Evolutionary conservation across 1,140 invertebrate species (phyloP).

Genomic region (Diachasma alloeum): DNA sequence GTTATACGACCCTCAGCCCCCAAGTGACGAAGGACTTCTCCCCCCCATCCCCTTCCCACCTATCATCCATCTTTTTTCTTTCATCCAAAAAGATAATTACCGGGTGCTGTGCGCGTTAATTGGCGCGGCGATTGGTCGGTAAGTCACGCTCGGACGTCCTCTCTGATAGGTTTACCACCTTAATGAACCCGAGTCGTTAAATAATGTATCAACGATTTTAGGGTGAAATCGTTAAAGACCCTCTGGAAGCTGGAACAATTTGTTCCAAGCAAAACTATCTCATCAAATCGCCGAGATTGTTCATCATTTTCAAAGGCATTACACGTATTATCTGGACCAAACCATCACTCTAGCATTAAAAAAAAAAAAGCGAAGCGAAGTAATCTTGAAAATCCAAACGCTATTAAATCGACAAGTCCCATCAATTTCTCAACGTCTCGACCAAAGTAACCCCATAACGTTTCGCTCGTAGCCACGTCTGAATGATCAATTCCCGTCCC

Average conservation of each 20-base stretch:
- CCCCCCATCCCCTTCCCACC: neutral
- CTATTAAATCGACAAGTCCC: too few relatives aligned
- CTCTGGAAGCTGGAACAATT: too few relatives aligned
- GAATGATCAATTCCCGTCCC: neutral
- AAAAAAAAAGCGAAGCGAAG: too few relatives aligned
- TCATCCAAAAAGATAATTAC: constrained; percentile 20
- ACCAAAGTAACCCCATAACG: neutral
- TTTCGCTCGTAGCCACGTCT: neutral
- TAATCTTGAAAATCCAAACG: too few relatives aligned
- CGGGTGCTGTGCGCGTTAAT: constrained; percentile 23
- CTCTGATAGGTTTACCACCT: neutral
- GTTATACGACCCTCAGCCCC: constrained; percentile 13
- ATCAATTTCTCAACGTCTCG: neutral
- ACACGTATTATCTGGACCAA: too few relatives aligned
- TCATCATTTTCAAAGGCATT: too few relatives aligned
- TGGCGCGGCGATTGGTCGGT: constrained; percentile 20
- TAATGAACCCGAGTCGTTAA: neutral
- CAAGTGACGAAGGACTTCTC: constrained; percentile 8
- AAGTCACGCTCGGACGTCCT: constrained; percentile 13
- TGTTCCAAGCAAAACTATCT: too few relatives aligned
- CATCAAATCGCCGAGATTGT: too few relatives aligned
- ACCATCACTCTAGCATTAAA: too few relatives aligned
- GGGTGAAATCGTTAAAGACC: too few relatives aligned
- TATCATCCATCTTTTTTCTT: neutral
- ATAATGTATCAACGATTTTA: neutral